phyloP scores from a whole-genome alignment of 2,888 invertebrate genomes.

The Pammene aurita region DNA sequence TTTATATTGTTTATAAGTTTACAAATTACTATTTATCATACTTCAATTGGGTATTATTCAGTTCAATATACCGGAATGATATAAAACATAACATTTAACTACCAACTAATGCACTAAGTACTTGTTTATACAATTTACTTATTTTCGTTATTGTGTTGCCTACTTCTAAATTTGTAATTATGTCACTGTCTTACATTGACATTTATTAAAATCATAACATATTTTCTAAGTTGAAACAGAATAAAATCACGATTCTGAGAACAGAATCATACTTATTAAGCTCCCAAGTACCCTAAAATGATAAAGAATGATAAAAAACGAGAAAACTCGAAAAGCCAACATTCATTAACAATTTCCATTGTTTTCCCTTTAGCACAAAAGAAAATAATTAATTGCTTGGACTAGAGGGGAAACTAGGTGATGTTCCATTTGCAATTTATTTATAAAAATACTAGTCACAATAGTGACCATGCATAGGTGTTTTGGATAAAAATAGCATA shows the following conservation, averaged over 20 bases:
- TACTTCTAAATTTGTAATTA: no score
- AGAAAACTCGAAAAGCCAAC: conserved; percentile 57
- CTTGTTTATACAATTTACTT: no score
- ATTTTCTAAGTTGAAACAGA: no score
- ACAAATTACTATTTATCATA: no score
- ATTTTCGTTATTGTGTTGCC: no score
- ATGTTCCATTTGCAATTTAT: conserved; percentile 28
- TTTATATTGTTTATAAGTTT: no score
- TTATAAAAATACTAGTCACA: conserved; percentile 9
- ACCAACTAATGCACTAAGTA: no score
- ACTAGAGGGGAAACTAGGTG: conserved; percentile 50
- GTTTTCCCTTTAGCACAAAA: conserved; percentile 65
- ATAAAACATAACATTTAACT: no score
- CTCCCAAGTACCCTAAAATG: conserved; percentile 46
- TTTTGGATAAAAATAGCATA: not conserved
- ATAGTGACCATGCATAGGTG: not conserved
- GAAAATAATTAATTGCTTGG: conserved; percentile 70
- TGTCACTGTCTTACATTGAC: no score
- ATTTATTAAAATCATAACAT: no score
- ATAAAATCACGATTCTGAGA: not conserved
- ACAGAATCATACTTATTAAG: conserved; percentile 16
- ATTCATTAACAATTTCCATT: conserved; percentile 73
- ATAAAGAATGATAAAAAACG: conserved; percentile 49
- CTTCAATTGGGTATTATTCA: no score
- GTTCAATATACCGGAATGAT: no score